Evolutionary conservation across 1,140 invertebrate species (phyloP).

Genomic region (Pseudomyrmex pallidus): DNA sequence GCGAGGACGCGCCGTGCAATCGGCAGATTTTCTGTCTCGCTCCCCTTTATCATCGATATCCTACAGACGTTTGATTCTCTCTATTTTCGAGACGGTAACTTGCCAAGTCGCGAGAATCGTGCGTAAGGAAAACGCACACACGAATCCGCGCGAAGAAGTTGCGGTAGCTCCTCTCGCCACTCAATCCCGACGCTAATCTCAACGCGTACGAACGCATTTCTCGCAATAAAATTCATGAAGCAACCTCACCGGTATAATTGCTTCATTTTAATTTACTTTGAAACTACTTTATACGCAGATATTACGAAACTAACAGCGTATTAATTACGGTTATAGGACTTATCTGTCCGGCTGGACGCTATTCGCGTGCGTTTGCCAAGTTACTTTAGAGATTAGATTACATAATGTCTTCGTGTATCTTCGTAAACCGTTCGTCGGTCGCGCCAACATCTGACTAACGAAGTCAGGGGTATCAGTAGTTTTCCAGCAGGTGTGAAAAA

Average conservation of each 20-base stretch:
- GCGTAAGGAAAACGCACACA: background rate
- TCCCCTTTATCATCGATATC: conserved; percentile 7
- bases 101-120: background rate
- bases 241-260: background rate
- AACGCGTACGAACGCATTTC: background rate
- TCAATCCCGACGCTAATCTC: background rate
- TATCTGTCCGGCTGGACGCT: background rate
- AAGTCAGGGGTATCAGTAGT: background rate
- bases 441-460: conserved; percentile 8
- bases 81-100: background rate
- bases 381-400: no score
- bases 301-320: conserved; percentile 31
- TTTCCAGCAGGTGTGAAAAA: conserved; percentile 18
- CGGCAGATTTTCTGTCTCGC: conserved; percentile 64
- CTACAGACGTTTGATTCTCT: background rate
- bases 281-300: conserved; percentile 3
- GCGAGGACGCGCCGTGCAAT: conserved; percentile 66
- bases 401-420: no score
- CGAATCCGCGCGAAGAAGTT: background rate
- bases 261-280: background rate
- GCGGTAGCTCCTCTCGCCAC: background rate
- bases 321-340: conserved; percentile 17
- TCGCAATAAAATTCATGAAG: conserved; percentile 2
- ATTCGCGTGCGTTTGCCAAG: background rate
- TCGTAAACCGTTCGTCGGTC: conserved; percentile 9